phyloP scores from a whole-genome alignment of 2,888 invertebrate genomes.

The Venusia cambrica region DNA sequence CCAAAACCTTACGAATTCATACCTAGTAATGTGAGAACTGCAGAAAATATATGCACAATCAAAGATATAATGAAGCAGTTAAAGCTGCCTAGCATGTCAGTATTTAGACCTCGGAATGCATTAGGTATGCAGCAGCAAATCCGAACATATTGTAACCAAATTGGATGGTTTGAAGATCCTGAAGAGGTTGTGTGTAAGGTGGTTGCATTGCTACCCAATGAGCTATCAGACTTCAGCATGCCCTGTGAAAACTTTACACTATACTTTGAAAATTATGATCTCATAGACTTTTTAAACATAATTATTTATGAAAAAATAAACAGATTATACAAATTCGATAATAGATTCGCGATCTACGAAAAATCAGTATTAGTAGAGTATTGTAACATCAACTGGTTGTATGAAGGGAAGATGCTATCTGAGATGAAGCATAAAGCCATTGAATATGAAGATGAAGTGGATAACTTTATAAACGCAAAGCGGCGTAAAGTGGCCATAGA shows the following conservation, averaged over 20 bases:
- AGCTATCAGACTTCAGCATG: conserved; percentile 59
- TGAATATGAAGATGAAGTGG: conserved; percentile 60
- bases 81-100: conserved; percentile 73
- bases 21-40: conserved; percentile 80
- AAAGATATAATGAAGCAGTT: conserved; percentile 76
- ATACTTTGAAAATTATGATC: conserved; percentile 67
- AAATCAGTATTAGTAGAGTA: conserved; percentile 75
- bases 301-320: conserved; percentile 79
- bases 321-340: conserved; percentile 63
- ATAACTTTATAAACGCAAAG: conserved; percentile 58
- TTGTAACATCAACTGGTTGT: conserved; percentile 82
- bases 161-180: conserved; percentile 71
- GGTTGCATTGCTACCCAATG: conserved; percentile 61
- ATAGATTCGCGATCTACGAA: conserved; percentile 80
- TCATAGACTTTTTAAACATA: conserved; percentile 78
- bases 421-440: conserved; percentile 61
- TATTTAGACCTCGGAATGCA: conserved; percentile 67
- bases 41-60: conserved; percentile 71
- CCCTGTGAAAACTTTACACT: conserved; percentile 54
- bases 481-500: conserved; percentile 64
- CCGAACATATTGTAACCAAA: conserved; percentile 70
- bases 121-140: conserved; percentile 68
- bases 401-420: conserved; percentile 52
- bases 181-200: conserved; percentile 74
- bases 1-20: conserved; percentile 86